Base-by-base conservation (phyloP, 2,888 invertebrate species). In the Cordilura impudica region DNA sequence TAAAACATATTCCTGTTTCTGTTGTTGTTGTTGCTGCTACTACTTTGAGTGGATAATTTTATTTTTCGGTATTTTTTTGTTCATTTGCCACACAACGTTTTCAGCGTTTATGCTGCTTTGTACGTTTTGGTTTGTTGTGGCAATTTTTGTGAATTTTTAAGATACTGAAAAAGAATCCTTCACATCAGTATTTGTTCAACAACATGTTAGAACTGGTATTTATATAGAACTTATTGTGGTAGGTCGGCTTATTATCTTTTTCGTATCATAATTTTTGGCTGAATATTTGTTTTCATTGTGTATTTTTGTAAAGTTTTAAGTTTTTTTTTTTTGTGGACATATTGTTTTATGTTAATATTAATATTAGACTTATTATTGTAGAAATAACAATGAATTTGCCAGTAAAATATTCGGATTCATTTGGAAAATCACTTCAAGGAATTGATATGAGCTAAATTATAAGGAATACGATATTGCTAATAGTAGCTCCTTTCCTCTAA, bases 181-280 rank as follows among this genome's bases (percentile, higher is more conserved):
- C 65, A 60, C n/a, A n/a, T n/a, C n/a, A n/a, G n/a, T n/a, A n/a
- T 69, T 63, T 74, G 72, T 31, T 66, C n/a, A 14, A 66, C 19
- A 39, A 47, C 35, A 61, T 77, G 67, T 74, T 65, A 72, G 75
- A 72, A 72, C n/a, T n/a, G n/a, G n/a, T n/a, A n/a, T 75, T 71
- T 77, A 78, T 73, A 83, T 78, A 82, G 83, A 84, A 85, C 86
- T 86, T 86, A 85, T 87, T 87, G 85, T 73, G 86, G 87, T 83
- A 87, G 87, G 87, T 86, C 87, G 82, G 84, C 84, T 63, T 31
- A 10, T 10, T 31, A 31, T 2, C 31, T 31, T 84, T 83, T 85
- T 84, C 10, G 58, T 19, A 43, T 10, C 45, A 29, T 70, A 47
- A 61, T 45, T 60, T 60, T 67, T 67, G 31, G 31, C 31, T 19